Conservation (phyloP, 2,113 vertebrate genomes). For the Cavia porcellus region DNA sequence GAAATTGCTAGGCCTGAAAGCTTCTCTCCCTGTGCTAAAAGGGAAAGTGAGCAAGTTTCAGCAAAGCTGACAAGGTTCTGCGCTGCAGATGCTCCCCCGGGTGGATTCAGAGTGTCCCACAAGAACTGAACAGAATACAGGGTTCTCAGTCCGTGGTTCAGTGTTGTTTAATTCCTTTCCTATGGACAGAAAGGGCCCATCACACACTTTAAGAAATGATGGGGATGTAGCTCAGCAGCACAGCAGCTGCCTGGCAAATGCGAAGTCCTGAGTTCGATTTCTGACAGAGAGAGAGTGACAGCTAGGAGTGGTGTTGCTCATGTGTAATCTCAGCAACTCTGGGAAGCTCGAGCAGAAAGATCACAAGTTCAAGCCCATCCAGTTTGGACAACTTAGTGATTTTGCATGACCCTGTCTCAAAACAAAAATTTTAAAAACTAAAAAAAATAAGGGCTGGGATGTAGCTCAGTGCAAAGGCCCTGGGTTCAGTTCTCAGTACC, state of each 20-base stretch:
- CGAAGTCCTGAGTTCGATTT: no score
- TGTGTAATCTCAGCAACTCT: background rate
- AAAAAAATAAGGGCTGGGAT: background rate
- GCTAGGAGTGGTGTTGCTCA: background rate
- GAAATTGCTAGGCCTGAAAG: background rate
- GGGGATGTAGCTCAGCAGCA: no score
- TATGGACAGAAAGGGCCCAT: background rate
- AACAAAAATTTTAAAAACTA: background rate
- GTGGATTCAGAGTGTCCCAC: no score
- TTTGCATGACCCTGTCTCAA: background rate
- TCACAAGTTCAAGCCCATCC: background rate
- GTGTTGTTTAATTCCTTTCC: background rate
- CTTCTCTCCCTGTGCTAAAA: background rate
- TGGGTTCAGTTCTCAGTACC: background rate
- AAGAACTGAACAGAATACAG: background rate
- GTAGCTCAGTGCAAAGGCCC: background rate
- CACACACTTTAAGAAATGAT: background rate
- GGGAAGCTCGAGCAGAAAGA: background rate
- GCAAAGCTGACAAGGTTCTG: rapidly evolving
- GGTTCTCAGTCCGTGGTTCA: background rate
- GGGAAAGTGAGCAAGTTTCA: background rate
- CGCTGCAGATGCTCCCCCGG: background rate
- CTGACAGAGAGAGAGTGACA: background rate
- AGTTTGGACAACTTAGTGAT: background rate
- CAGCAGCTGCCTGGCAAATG: no score